A percentile compares a stretch with the other conserved stretches of the same genome.
Conservation (phyloP, 2,888 invertebrate genomes). For the Bugulina stolonifera region DNA sequence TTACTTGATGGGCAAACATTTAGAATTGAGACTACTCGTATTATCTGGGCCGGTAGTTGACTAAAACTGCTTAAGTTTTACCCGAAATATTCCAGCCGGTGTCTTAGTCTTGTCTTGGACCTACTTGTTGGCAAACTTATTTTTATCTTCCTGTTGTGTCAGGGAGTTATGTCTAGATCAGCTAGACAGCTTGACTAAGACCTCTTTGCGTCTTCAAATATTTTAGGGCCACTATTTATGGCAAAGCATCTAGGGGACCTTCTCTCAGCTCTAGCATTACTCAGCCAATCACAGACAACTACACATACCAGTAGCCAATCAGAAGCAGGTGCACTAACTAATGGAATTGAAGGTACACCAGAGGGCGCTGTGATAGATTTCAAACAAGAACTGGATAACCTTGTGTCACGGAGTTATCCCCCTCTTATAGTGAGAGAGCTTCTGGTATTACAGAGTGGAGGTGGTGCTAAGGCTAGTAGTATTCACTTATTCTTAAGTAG, state of each 20-base stretch:
- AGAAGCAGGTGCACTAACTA: not conserved
- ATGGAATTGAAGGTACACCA: not conserved
- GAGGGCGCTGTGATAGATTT: conserved; percentile 31
- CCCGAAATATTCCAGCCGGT: too few species aligned
- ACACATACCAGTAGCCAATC: not conserved
- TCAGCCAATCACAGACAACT: not conserved
- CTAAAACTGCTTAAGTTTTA: too few species aligned
- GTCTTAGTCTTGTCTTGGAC: too few species aligned
- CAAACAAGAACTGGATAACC: conserved; percentile 52
- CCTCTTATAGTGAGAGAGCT: conserved; percentile 64
- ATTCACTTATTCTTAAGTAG: too few species aligned
- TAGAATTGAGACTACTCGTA: not conserved
- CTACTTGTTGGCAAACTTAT: too few species aligned
- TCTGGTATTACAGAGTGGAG: conserved; percentile 59
- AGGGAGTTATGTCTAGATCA: too few species aligned
- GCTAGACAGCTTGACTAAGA: too few species aligned
- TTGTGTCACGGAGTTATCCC: conserved; percentile 60
- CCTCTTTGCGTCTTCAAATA: too few species aligned
- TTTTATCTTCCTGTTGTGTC: too few species aligned
- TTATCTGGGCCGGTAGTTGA: not conserved
- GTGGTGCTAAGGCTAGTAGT: too few species aligned
- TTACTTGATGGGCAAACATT: not conserved
- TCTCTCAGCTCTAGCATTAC: not conserved
- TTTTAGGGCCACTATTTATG: conserved; percentile 65
- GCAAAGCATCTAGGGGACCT: conserved; percentile 58